Evolutionary conservation across 2,113 vertebrate genomes (phyloP).

Genomic region (Morone saxatilis): DNA sequence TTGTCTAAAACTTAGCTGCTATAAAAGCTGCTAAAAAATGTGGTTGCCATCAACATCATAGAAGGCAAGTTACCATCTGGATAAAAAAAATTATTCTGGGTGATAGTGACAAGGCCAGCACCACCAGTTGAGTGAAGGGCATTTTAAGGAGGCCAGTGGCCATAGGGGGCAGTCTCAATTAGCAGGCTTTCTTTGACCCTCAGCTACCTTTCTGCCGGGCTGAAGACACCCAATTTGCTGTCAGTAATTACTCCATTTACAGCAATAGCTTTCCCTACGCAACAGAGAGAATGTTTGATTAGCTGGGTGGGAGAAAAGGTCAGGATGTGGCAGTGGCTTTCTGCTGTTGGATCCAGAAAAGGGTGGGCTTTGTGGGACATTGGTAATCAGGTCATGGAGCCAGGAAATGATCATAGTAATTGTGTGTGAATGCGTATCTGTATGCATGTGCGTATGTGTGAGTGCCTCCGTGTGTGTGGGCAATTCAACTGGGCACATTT

Average conservation of each 20-base stretch:
- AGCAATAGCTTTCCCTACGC: conserved; percentile 50
- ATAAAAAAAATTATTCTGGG: conserved; percentile 50
- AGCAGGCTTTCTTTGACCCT: conserved; percentile 64
- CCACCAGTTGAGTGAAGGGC: conserved; percentile 56
- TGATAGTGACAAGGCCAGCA: conserved; percentile 41
- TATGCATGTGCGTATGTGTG: conserved; percentile 15
- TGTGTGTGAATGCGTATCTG: conserved; percentile 27
- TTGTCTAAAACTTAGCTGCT: conserved; percentile 8
- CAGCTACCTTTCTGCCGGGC: conserved; percentile 56
- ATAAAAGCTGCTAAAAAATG: conserved; percentile 1
- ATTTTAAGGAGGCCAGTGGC: conserved; percentile 48
- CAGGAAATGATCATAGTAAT: conserved; percentile 70
- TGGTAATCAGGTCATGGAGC: conserved; percentile 67
- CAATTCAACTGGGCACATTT: conserved; percentile 54
- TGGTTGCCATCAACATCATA: not conserved
- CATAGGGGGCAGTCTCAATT: conserved; percentile 70
- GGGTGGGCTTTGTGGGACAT: conserved; percentile 26
- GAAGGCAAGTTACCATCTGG: conserved; percentile 40
- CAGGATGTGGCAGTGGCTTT: conserved; percentile 56
- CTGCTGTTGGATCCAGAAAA: conserved; percentile 44
- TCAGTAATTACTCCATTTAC: conserved; percentile 80
- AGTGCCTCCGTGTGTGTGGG: conserved; percentile 37
- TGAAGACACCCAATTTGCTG: conserved; percentile 68
- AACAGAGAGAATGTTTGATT: conserved; percentile 71
- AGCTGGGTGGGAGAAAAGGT: conserved; percentile 70